Conservation (phyloP, 2,797 vertebrate genomes). For the Sylvilagus floridanus region DNA sequence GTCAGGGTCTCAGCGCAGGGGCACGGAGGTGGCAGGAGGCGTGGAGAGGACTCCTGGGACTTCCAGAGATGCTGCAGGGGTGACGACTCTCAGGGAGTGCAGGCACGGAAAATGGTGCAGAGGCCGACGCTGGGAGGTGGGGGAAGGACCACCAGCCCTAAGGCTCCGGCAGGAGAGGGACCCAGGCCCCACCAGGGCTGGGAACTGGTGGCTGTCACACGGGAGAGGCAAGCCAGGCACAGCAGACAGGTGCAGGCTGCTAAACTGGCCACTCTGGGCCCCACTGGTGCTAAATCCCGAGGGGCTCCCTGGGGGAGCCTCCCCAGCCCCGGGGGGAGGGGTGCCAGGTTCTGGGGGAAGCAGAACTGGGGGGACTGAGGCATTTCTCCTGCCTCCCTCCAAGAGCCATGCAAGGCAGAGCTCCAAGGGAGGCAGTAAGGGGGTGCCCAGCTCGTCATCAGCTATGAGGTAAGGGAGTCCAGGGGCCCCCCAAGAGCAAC, state of each 20-base stretch:
- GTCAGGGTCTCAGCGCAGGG: no score
- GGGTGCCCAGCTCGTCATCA: background rate
- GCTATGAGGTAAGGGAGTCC: background rate
- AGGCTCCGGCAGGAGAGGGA: background rate
- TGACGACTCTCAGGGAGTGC: background rate
- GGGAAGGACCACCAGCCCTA: background rate
- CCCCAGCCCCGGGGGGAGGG: background rate
- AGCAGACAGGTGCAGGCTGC: background rate
- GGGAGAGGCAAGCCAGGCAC: background rate
- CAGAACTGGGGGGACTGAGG: background rate
- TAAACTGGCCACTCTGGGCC: slow-evolving; percentile 81
- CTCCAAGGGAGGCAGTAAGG: fast-evolving
- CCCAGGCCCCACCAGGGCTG: background rate
- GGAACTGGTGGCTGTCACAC: background rate
- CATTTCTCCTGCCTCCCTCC: background rate
- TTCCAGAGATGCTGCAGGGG: background rate
- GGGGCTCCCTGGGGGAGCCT: background rate
- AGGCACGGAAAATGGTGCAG: background rate
- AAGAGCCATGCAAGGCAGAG: background rate
- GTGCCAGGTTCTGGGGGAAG: background rate
- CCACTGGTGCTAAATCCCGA: slow-evolving; percentile 78
- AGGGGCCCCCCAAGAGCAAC: background rate
- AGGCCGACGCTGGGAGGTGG: background rate
- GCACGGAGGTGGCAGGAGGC: background rate
- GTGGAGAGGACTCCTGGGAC: background rate